Evolutionary conservation across 2,113 vertebrate species (phyloP), one percentile per base, ranked within the genome.

Genomic region (Leptobrachium leishanense): DNA sequence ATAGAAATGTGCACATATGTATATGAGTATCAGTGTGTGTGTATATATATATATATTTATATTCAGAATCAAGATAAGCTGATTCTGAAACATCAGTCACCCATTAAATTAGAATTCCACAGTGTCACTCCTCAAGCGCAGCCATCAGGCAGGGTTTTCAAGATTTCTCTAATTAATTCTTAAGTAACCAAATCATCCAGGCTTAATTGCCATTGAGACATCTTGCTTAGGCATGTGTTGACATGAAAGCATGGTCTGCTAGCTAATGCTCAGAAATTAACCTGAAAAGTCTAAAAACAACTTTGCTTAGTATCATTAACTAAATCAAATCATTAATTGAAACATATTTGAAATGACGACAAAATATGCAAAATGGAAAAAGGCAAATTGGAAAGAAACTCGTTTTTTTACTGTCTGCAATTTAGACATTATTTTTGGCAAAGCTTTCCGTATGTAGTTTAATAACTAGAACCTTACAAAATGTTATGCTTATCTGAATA

Each of bases 221-320:
- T 76, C 75, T 76, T 76, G 53, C 65, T 68, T 76, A 76, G 43
- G 75, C 46, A 66, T 68, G 75, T 76, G 75, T 59, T 76, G 75
- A 68, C 64, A 68, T 76, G 53, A 68, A 68, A 50, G 54, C 20
- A 50, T 63, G 73, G 62, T 65, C 20, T 75, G 20, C 62, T 64
- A 41, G 43, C 73, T 64, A 43, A 65, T 50, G 40, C 20, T 53
- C 10, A 59, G 55, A 15, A 59, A 59, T 59, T 59, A 59, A 59
- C 55, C 55, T 15, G 3, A 15, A 10, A 15, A 10, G 55, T 13
- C 6, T 59, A 59, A 59, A 13, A 15, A 59, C 4, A 13, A 1
- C 13, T 59, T 13, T 59, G 13, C 55, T 10, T 59, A 2, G 11
- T 59, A 59, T 8, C 50, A 54, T 59, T 59, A 59, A 59, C 10